Percentiles rank a stretch among this genome's conserved stretches.
These are phyloP conservation scores for Brachypodius melanocephalos DNA, from an alignment of 2,113 vertebrate species.

Conservation along the genomic window DNA sequence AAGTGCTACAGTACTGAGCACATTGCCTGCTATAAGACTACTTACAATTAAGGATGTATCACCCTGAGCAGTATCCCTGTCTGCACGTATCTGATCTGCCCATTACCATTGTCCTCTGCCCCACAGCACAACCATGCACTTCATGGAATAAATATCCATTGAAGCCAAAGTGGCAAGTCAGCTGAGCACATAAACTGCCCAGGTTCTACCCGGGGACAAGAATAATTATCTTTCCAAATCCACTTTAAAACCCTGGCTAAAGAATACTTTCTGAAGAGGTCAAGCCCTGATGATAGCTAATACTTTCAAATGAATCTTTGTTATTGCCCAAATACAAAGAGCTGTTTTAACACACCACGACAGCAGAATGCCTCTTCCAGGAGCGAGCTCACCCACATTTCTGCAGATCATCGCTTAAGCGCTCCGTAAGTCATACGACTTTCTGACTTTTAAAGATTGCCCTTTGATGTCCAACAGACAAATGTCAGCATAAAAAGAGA, in stretches of 20 bases:
- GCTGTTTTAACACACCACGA: background rate
- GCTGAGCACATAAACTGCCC: constrained; percentile 31
- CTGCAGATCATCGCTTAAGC: background rate
- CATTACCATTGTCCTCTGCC: background rate
- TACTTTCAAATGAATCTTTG: constrained; percentile 42
- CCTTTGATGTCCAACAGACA: constrained; percentile 9
- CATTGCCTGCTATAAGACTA: background rate
- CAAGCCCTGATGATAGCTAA: constrained; percentile 27
- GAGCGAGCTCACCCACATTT: background rate
- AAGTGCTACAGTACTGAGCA: constrained; percentile 23
- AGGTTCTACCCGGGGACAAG: constrained; percentile 1
- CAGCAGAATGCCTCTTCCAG: constrained; percentile 31
- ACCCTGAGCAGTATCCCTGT: constrained; percentile 9
- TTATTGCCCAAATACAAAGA: constrained; percentile 42
- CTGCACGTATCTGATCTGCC: background rate
- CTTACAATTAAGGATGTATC: constrained; percentile 23
- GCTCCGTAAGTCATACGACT: background rate
- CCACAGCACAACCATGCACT: background rate
- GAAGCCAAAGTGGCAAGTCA: constrained; percentile 17
- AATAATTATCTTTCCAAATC: constrained; percentile 50
- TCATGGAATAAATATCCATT: constrained; percentile 25
- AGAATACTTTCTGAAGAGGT: constrained; percentile 45
- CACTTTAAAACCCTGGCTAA: constrained; percentile 28
- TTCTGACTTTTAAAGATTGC: background rate
- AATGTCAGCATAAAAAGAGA: background rate